phyloP scores from a whole-genome alignment of 2,888 invertebrate genomes.

The Carabus problematicus region DNA sequence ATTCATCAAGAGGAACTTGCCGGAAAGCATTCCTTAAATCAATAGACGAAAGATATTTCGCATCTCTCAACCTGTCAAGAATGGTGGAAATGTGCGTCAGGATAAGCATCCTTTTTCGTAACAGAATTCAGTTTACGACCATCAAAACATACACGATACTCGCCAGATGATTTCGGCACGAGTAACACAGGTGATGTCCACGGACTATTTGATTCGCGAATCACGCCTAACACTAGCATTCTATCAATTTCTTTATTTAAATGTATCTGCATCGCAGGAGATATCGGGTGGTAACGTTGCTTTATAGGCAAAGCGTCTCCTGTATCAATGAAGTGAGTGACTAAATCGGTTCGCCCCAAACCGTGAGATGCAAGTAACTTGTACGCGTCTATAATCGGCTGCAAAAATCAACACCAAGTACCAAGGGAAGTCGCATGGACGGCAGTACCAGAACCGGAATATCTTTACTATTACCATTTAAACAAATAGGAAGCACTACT shows the following conservation, averaged over 20 bases:
- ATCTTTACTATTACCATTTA: too few relatives aligned
- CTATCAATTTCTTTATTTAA: slow-evolving; percentile 8
- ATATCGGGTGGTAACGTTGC: slow-evolving; percentile 45
- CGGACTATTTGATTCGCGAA: too few relatives aligned
- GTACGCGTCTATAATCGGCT: too few relatives aligned
- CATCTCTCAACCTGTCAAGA: neutral
- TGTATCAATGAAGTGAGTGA: slow-evolving; percentile 34
- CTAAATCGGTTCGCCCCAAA: neutral
- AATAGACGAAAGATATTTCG: neutral
- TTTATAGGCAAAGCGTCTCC: slow-evolving; percentile 43
- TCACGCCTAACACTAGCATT: neutral
- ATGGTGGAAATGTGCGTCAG: slow-evolving; percentile 2
- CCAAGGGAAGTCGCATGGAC: too few relatives aligned
- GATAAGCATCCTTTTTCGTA: slow-evolving; percentile 1
- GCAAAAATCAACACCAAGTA: too few relatives aligned
- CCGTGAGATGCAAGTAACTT: too few relatives aligned
- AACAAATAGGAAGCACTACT: too few relatives aligned
- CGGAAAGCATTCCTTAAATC: neutral
- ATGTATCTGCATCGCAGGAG: slow-evolving; percentile 40
- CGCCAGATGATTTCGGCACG: neutral
- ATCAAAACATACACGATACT: neutral
- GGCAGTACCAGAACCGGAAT: too few relatives aligned
- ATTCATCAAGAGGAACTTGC: neutral
- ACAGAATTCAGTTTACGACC: neutral
- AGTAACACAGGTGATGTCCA: neutral